Evolutionary conservation across 2,888 invertebrate species (phyloP), one percentile per base, ranked within the genome.

Genomic region (Cistogaster globosa): DNA sequence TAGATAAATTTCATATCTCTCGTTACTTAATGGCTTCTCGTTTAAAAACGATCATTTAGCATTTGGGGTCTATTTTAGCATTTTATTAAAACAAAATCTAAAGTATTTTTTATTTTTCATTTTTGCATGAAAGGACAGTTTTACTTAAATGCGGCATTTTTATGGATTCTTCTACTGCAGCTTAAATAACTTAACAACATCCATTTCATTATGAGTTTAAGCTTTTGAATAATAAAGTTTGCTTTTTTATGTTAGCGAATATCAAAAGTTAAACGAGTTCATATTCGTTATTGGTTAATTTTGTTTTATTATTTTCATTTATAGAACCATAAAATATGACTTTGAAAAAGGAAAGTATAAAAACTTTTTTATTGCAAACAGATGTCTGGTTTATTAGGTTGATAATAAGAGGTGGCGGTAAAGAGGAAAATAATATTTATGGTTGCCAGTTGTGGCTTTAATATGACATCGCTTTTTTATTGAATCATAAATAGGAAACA

Each of bases 371-470:
- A 14, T 14, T 0, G 4, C 1, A 5, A 48, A 48, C 5, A 12
- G 22, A n/a, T 58, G 45, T 26, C n/a, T 18, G 20, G 20, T 68
- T 71, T 45, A 69, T 26, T 42, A n/a, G 11, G 2, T 69, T 55
- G 22, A 22, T 22, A 6, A 69, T 26, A 57, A 6, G 57, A 42
- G 22, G 42, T 18, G 26, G 7, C 57, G 57, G 26, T 26, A 42
- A 57, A 69, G 42, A 12, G 22, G 7, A 57, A 36, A 42, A 57
- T 2, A 68, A 14, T 69, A 42, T 26, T 69, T 57, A 55, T 55
- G 57, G 55, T n/a, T 69, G 38, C 1, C 42, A 8, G 6, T 32
- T 16, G 7, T 57, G 36, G 6, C 32, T 45, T 58, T 58, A 45
- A 45, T n/a, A 26, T 45, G 12, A 45, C 42, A 22, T n/a, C 26